Conservation (phyloP, 2,888 invertebrate species). For the Diloba caeruleocephala region DNA sequence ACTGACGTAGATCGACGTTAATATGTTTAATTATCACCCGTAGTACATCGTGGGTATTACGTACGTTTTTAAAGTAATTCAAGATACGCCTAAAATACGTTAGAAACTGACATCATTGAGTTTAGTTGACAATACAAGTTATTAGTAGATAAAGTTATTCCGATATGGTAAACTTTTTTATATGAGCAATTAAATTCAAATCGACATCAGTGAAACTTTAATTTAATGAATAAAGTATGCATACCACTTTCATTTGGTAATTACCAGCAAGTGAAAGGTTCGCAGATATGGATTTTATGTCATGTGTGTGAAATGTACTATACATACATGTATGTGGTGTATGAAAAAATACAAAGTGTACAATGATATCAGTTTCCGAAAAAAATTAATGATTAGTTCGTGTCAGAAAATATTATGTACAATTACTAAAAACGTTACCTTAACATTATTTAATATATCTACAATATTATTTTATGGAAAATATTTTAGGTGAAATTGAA, state of each 20-base stretch:
- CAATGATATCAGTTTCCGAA: conserved; percentile 54
- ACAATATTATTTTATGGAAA: neutral
- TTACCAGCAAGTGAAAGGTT: neutral
- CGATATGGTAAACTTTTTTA: too few species aligned
- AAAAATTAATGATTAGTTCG: conserved; percentile 46
- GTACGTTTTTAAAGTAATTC: conserved; percentile 6
- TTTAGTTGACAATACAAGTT: neutral
- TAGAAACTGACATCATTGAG: conserved; percentile 50
- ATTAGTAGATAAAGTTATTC: too few species aligned
- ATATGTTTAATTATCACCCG: conserved; percentile 30
- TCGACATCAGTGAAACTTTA: too few species aligned
- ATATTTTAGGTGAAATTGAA: conserved; percentile 18
- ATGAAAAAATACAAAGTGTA: conserved; percentile 1
- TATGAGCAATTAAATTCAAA: too few species aligned
- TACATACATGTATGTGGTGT: neutral
- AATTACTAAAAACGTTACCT: conserved; percentile 13
- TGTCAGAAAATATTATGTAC: conserved; percentile 25
- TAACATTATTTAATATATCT: conserved; percentile 17
- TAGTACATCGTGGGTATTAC: too few species aligned
- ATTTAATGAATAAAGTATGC: too few species aligned
- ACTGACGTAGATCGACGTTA: conserved; percentile 36
- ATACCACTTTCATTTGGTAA: too few species aligned
- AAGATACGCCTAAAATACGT: conserved; percentile 23
- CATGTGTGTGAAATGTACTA: neutral
- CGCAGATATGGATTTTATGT: neutral